Evolutionary conservation across 2,797 vertebrate species (phyloP), one percentile per base, ranked within the genome.

Genomic region (Sardinella longiceps): DNA sequence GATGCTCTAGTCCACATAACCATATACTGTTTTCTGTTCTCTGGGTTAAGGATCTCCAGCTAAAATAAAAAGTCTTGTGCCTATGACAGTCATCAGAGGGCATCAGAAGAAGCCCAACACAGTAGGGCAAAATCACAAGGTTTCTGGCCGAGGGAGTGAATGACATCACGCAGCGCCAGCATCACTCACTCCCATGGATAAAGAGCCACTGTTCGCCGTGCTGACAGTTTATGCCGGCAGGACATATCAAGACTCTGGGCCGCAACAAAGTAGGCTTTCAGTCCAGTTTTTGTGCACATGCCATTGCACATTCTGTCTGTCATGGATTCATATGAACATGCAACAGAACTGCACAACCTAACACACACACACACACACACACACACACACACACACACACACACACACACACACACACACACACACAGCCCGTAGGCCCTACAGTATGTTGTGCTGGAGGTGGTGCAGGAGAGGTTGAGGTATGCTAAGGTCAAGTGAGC

Each of bases 301-400:
- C 33, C 7, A 18, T 37, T 23, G 14, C 33, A 15, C 37, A 18
- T 77, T 43, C 37, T 77, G 70, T 77, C 70, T 77, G 70, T 39
- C 70, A 77, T 43, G 37, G 20, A 39, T 7, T 39, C 14, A 18
- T 39, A 74, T 74, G 66, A 74, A 33, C 63, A 66, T 14, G 30
- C 50, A 56, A 18, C 7, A 23, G 53, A 56, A 6, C n/a, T 7
- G n/a, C 88, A 82, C n/a, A n/a, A n/a, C n/a, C n/a, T n/a, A n/a
- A n/a, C 74, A 43, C 77, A 56, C 81, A n/a, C 37, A 70, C 33
- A 90, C 88, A 88, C 80, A 84, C 45, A 84, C 45, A 85, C 50
- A 84, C 45, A 85, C 82, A 83, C 48, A 82, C 39, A 58, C 9
- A 81, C 46, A 11, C 15, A 5, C 20, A 81, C 63, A 53, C 81